Evolutionary conservation across 2,797 vertebrate genomes (phyloP).

Genomic region (Tokudaia muenninki): DNA sequence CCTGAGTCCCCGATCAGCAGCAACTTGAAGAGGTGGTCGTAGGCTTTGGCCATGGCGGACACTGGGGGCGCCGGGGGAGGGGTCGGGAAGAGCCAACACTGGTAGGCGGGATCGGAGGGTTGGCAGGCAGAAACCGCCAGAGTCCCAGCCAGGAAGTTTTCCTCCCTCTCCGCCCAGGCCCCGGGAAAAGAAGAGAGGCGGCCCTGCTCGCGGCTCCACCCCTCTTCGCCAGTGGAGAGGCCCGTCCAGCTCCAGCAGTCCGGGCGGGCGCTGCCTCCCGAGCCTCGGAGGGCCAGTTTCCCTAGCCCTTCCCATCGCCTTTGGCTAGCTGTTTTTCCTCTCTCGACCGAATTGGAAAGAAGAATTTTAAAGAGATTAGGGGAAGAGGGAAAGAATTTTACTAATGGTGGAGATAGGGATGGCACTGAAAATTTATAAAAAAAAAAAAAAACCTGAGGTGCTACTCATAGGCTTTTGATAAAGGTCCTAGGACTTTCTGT

Average conservation of each 20-base stretch:
- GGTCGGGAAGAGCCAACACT: constrained; percentile 44
- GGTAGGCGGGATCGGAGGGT: constrained; percentile 54
- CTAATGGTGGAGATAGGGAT: neutral
- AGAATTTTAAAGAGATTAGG: neutral
- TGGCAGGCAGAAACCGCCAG: neutral
- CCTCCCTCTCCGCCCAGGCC: constrained; percentile 67
- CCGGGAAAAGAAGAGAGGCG: constrained; percentile 58
- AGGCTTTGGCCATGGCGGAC: constrained; percentile 95
- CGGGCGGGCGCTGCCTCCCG: neutral
- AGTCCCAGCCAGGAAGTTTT: constrained; percentile 76
- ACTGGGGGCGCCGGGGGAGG: constrained; percentile 37
- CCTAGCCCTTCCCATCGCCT: neutral
- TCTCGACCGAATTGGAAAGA: neutral
- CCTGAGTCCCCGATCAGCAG: constrained; percentile 98
- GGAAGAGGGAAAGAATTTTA: neutral
- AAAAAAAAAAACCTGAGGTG: no score
- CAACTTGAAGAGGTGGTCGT: constrained; percentile 97
- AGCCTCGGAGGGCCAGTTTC: neutral
- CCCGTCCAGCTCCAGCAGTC: neutral
- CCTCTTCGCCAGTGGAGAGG: constrained; percentile 6
- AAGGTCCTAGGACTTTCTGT: neutral
- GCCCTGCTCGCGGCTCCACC: constrained; percentile 60
- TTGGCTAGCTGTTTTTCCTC: neutral
- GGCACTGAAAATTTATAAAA: neutral
- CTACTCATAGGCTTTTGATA: neutral